Evolutionary conservation across 2,888 invertebrate genomes (phyloP), one percentile per base, ranked within the genome.

Genomic region (Hyposoter dolosus): DNA sequence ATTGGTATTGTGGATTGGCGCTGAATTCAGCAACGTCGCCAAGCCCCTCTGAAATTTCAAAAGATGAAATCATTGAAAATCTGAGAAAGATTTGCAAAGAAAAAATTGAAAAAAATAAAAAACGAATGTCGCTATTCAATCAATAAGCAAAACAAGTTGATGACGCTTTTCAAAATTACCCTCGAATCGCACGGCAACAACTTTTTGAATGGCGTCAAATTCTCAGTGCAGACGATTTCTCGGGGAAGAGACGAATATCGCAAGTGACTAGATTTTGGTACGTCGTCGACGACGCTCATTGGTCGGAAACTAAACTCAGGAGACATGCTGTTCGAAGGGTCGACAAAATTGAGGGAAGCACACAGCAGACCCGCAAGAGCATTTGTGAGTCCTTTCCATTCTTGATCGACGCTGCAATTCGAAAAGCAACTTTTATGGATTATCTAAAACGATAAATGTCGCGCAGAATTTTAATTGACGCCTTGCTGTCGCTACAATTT

Each of bases 191-290:
- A 99, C 0, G 99, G 99, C 68, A 99, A 94, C 5, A 99, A 95
- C 93, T 99, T 99, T 92, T 99, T 98, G 97, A 99, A 99, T 0
- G 99, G 99, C 17, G 99, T 99, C 90, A 99, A 95, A 95, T 99
- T 99, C 95, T 99, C 99, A 0, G 99, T 99, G 93, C 99, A 99
- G 4, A 99, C 98, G 90, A 98, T 98, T 95, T 99, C 99, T 88
- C 98, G 95, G 0, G 99, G 99, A 85, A 99, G 94, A n/a, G 98
- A 97, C 0, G 99, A 97, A 95, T 99, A 99, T 90, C 98, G 95
- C 66, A 97, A 93, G 90, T 94, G 95, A 91, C 95, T 95, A 92
- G 96, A 94, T 85, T 95, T 94, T 3, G 91, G 89, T 69, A 85
- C 80, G 80, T 93, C 91, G 50, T 93, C 92, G 9, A 94, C 89